Evolutionary conservation across 35 echinoderm and acorn worm genomes (phyloP).

Genomic region (Lytechinus variegatus): DNA sequence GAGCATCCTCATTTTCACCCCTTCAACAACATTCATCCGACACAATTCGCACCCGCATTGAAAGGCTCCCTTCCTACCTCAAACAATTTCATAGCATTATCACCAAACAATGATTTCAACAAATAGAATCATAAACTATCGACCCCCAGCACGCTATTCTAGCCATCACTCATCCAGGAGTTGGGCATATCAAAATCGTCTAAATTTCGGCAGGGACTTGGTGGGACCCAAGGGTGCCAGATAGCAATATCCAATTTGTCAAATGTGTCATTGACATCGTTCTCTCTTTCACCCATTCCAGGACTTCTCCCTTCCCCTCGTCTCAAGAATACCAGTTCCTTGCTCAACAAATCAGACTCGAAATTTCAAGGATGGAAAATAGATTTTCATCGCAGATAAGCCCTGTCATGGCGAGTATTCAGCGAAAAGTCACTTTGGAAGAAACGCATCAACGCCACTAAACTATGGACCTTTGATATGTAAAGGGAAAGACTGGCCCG

Average conservation of each 20-base stretch:
- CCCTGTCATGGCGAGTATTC: neutral
- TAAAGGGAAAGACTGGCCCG: neutral
- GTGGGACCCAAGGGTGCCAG: neutral
- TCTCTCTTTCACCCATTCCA: neutral
- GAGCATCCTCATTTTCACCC: neutral
- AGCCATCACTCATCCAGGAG: neutral
- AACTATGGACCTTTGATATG: neutral
- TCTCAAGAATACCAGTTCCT: neutral
- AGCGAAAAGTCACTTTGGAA: neutral
- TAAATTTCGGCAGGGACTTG: neutral
- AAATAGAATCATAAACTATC: neutral
- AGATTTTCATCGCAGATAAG: neutral
- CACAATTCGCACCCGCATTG: neutral
- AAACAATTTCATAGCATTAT: neutral
- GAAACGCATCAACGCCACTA: conserved; percentile 8
- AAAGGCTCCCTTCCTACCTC: neutral
- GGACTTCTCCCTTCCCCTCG: neutral
- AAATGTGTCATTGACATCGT: conserved; percentile 12
- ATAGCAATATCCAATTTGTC: conserved; percentile 14
- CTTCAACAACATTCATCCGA: neutral
- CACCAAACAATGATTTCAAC: neutral
- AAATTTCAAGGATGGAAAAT: neutral
- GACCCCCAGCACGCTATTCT: neutral
- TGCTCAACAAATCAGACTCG: neutral
- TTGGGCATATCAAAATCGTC: neutral